Conservation (phyloP, 2,797 vertebrate genomes). For the Chanos chanos region DNA sequence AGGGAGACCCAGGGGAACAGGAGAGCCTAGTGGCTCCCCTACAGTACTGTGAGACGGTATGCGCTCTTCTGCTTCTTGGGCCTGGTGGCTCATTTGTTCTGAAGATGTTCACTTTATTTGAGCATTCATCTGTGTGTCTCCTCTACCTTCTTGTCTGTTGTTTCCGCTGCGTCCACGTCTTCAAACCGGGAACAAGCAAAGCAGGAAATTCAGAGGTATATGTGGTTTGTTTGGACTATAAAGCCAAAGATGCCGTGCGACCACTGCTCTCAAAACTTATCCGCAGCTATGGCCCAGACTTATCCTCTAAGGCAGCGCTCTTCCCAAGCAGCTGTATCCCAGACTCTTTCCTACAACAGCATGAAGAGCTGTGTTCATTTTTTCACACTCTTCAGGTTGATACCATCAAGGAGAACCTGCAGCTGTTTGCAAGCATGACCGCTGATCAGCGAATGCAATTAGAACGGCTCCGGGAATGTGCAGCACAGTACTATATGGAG, state of each 20-base stretch:
- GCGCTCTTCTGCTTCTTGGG: constrained; percentile 80
- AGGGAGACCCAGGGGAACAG: constrained; percentile 94
- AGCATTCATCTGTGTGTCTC: constrained; percentile 88
- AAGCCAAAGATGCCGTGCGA: constrained; percentile 69
- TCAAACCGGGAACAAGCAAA: constrained; percentile 97
- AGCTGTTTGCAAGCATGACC: constrained; percentile 73
- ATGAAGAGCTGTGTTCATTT: constrained; percentile 82
- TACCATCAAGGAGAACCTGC: constrained; percentile 88
- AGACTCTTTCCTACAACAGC: constrained; percentile 71
- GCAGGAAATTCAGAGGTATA: constrained; percentile 95
- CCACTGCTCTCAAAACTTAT: constrained; percentile 83
- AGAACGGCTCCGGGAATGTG: constrained; percentile 74
- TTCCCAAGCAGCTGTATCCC: constrained; percentile 74
- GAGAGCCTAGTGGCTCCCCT: constrained; percentile 87
- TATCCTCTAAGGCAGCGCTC: constrained; percentile 74
- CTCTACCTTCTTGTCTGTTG: constrained; percentile 89
- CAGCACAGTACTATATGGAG: constrained; percentile 77
- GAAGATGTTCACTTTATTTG: constrained; percentile 96
- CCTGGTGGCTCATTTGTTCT: constrained; percentile 87
- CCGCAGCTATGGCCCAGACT: constrained; percentile 78
- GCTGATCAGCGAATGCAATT: constrained; percentile 65
- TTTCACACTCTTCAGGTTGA: constrained; percentile 82
- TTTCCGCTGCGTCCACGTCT: constrained; percentile 80
- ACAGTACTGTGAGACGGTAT: constrained; percentile 86
- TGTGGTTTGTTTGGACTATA: constrained; percentile 81